Conservation (phyloP, 23 tunicate species). For the Oikopleura dioica region DNA sequence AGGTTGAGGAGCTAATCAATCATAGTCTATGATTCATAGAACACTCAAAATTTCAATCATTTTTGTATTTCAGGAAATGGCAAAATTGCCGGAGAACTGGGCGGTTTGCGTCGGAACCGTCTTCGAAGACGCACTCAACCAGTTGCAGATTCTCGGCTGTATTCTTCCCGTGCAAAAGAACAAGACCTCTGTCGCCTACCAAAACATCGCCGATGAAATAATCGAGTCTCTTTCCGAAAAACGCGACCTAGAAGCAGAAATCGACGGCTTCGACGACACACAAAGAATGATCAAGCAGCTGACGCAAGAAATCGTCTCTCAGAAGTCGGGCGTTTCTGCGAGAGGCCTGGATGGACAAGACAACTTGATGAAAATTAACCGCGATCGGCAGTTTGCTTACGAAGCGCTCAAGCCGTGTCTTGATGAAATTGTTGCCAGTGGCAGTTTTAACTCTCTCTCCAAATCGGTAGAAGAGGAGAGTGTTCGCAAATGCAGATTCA, state of each 20-base stretch:
- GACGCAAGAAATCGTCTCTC: not conserved
- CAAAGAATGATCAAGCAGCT: not conserved
- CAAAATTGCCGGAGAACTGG: not conserved
- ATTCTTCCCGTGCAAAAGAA: not conserved
- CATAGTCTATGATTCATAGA: no score
- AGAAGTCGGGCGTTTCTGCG: not conserved
- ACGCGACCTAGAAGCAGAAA: not conserved
- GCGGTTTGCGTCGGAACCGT: slow-evolving; percentile 4
- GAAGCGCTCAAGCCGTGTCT: not conserved
- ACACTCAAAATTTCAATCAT: no score
- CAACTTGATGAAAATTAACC: not conserved
- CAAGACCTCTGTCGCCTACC: not conserved
- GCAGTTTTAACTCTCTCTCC: not conserved
- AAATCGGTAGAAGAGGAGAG: not conserved
- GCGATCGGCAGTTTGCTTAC: slow-evolving; percentile 3
- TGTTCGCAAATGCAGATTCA: not conserved
- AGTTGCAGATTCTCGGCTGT: not conserved
- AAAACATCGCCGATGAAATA: slow-evolving; percentile 3
- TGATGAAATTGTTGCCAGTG: not conserved
- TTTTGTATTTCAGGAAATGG: not conserved
- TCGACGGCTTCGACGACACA: not conserved
- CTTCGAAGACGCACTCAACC: slow-evolving; percentile 2
- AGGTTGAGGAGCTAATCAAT: no score
- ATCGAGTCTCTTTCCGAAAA: not conserved
- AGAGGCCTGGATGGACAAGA: not conserved